Percentiles rank a stretch among this genome's conserved stretches.
phyloP scores from a whole-genome alignment of 2,888 invertebrate genomes.

The Cerceris ruficornis region DNA sequence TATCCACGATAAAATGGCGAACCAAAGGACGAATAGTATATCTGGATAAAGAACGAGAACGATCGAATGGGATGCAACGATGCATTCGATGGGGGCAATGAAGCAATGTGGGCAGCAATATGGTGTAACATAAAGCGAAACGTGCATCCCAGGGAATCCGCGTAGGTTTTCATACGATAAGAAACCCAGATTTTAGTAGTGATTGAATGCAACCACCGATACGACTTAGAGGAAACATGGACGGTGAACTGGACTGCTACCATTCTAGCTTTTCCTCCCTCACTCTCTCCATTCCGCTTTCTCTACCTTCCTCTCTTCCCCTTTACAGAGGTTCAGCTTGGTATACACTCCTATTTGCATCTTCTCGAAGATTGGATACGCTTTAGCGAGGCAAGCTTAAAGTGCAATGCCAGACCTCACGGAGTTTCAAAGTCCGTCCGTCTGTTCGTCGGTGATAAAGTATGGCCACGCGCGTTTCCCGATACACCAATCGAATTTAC shows the following conservation, averaged over 20 bases:
- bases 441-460: constrained; percentile 38
- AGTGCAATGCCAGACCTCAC: constrained; percentile 43
- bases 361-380: constrained; percentile 69
- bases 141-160: constrained; percentile 26
- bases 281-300: neutral
- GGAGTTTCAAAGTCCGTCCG: constrained; percentile 33
- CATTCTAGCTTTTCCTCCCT: constrained; percentile 1
- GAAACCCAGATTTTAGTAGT: constrained; percentile 55
- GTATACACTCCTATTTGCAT: constrained; percentile 65
- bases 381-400: constrained; percentile 63
- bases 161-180: constrained; percentile 45
- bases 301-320: neutral
- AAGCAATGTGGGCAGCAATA: constrained; percentile 40
- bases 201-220: constrained; percentile 58
- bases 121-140: constrained; percentile 7
- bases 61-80: constrained; percentile 10
- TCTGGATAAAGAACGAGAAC: neutral
- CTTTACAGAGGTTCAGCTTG: constrained; percentile 16
- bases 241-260: constrained; percentile 2
- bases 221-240: constrained; percentile 6
- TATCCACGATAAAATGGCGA: constrained; percentile 16
- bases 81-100: constrained; percentile 39
- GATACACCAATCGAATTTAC: constrained; percentile 46
- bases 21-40: constrained; percentile 20
- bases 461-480: constrained; percentile 24